Conservation (phyloP, 2,888 invertebrate genomes). For the Meta bourneti region DNA sequence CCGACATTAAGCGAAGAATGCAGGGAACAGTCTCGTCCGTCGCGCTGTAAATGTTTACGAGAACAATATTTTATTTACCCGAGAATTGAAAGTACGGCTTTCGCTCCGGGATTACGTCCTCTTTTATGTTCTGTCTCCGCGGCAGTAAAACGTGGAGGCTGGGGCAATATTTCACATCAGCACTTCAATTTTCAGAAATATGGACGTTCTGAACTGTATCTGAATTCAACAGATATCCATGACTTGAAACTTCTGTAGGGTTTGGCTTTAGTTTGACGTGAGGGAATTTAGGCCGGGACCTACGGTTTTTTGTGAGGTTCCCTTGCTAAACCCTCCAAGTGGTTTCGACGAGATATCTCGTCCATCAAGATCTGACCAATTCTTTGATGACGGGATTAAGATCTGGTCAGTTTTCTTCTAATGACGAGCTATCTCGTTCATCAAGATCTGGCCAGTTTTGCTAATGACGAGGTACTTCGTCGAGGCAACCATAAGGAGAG, state of each 20-base stretch:
- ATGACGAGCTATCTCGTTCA: too few relatives aligned
- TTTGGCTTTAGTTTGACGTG: too few relatives aligned
- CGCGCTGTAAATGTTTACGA: background rate
- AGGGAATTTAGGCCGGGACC: too few relatives aligned
- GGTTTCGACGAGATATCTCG: too few relatives aligned
- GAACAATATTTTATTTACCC: constrained; percentile 1
- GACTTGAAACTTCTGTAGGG: background rate
- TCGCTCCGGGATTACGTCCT: background rate
- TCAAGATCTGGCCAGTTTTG: too few relatives aligned
- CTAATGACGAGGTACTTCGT: too few relatives aligned
- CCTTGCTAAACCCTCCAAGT: too few relatives aligned
- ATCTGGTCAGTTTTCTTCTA: too few relatives aligned
- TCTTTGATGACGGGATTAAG: too few relatives aligned
- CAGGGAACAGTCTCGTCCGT: background rate
- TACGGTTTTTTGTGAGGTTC: too few relatives aligned
- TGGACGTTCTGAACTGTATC: background rate
- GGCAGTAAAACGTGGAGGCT: background rate
- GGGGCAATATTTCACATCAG: background rate
- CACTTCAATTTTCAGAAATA: background rate
- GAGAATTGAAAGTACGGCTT: background rate
- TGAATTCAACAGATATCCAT: background rate
- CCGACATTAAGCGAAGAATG: background rate
- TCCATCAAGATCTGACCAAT: too few relatives aligned
- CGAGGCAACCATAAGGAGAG: too few relatives aligned
- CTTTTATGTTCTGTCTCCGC: background rate